Percentiles rank a stretch among this genome's conserved stretches.
phyloP scores from a whole-genome alignment of 2,888 invertebrate species.

The Drosophila anceps region DNA sequence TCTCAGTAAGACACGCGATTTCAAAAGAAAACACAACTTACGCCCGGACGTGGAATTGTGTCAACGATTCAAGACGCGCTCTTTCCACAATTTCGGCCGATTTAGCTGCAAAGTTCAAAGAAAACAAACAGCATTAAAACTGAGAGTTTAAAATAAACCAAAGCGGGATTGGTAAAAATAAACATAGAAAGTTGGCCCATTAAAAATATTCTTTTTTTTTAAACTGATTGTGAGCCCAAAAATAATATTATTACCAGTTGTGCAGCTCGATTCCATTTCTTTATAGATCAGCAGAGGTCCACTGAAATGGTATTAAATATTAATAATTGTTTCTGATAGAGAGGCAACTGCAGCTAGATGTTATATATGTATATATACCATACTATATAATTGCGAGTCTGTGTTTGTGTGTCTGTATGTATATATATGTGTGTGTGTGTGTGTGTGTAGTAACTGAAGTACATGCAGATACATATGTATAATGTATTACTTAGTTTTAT shows the following conservation, averaged over 20 bases:
- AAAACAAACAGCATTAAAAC: slow-evolving; percentile 63
- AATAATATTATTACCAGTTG: slow-evolving; percentile 64
- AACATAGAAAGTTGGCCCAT: slow-evolving; percentile 33
- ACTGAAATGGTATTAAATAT: slow-evolving; percentile 60
- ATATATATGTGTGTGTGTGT: slow-evolving; percentile 22
- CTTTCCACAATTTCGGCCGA: slow-evolving; percentile 51
- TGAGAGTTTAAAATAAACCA: background rate
- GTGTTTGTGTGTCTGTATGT: slow-evolving; percentile 14
- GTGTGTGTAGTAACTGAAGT: slow-evolving; percentile 27
- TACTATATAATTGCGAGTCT: slow-evolving; percentile 31
- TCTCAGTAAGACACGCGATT: slow-evolving; percentile 54
- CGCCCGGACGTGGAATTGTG: slow-evolving; percentile 59
- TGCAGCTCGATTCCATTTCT: slow-evolving; percentile 35
- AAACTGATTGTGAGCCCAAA: slow-evolving; percentile 47
- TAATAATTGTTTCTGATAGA: slow-evolving; percentile 40
- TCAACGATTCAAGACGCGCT: slow-evolving; percentile 52
- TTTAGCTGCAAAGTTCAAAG: slow-evolving; percentile 66
- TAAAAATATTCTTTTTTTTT: slow-evolving; percentile 10
- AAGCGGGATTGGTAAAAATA: slow-evolving; percentile 5
- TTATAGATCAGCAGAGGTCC: slow-evolving; percentile 42
- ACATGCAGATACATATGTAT: slow-evolving; percentile 38
- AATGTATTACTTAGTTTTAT: slow-evolving; percentile 44
- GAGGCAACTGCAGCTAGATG: slow-evolving; percentile 21
- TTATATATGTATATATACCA: slow-evolving; percentile 16
- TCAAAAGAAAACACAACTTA: slow-evolving; percentile 46